These are phyloP conservation scores for Drosophila monieri DNA, from an alignment of 2,888 invertebrate genomes.

Conservation along the genomic window DNA sequence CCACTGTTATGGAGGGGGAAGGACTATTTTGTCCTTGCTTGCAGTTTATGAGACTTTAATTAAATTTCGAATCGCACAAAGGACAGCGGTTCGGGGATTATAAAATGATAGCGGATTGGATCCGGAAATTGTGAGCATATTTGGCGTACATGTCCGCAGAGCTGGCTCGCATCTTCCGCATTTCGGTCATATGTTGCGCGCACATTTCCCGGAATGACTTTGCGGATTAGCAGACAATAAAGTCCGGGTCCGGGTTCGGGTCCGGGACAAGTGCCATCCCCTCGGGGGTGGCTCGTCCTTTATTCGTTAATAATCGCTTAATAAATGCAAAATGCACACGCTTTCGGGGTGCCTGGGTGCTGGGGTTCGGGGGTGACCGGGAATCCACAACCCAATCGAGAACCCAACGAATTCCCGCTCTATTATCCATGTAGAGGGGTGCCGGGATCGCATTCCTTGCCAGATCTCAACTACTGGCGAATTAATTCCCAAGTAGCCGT, in stretches of 20 bases:
- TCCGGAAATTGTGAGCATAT: constrained; percentile 76
- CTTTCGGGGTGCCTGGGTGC: constrained; percentile 8
- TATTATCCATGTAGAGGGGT: constrained; percentile 62
- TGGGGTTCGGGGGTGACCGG: not conserved
- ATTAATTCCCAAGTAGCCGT: constrained; percentile 67
- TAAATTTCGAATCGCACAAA: constrained; percentile 67
- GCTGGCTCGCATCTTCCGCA: constrained; percentile 42
- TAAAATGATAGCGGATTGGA: constrained; percentile 51
- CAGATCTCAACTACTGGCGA: constrained; percentile 48
- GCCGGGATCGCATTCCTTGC: constrained; percentile 13
- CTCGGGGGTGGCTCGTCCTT: constrained; percentile 35
- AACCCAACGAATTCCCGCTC: constrained; percentile 49
- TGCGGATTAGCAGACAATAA: constrained; percentile 69
- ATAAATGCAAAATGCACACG: constrained; percentile 79
- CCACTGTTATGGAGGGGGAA: not conserved
- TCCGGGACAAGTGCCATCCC: constrained; percentile 31
- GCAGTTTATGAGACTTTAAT: constrained; percentile 48
- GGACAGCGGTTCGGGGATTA: constrained; percentile 64
- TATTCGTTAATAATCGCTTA: constrained; percentile 82
- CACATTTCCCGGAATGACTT: constrained; percentile 75
- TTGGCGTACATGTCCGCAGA: constrained; percentile 61
- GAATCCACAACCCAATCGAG: not conserved
- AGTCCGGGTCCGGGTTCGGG: not conserved
- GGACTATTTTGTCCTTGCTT: not conserved
- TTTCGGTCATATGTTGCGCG: constrained; percentile 74